Evolutionary conservation across 1,140 invertebrate species (phyloP), one percentile per base, ranked within the genome.

Genomic region (Linepithema humile): DNA sequence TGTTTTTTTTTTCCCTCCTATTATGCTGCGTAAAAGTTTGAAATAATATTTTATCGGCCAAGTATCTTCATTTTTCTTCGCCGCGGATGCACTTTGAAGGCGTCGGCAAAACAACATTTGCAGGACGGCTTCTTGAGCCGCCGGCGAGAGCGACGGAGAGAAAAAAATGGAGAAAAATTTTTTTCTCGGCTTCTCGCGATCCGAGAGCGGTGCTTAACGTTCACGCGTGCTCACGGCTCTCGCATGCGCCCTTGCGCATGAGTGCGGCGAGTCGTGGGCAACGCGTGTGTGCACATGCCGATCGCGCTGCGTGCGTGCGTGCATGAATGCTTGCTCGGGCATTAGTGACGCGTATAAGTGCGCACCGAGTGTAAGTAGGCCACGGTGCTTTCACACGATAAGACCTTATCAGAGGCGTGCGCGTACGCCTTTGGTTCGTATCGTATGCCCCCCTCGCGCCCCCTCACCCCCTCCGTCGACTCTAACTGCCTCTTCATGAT

Each of bases 331-430:
- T 72, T 60, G 64, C 70, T 40, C 55, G 69, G 59, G 85, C 80
- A 75, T 70, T 80, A 83, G 84, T 80, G 83, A 77, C 80, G 84
- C 85, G 80, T 85, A 73, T 78, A 84, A 78, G 88, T 72, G 83
- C 88, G 89, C 72, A 86, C 57, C 55, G 55, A 83, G 84, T 78
- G 84, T 89, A 92, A 93, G 92, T 93, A 94, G 93, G 93, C 93
- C 93, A 94, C 91, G 92, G 93, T 93, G 93, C 93, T 94, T 94
- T 94, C 93, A 94, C 93, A 94, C 93, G 93, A 94, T 94, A 94
- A 94, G 90, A 89, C 89, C 90, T 94, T 94, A 94, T 94, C 93
- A 91, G 90, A 92, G 35, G 89, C 88, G 85, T 90, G 88, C 90
- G 91, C 88, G 80, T 82, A 85, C 64, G 82, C 59, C 82, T 89